Conservation (phyloP, 2,797 vertebrate species). For the Coccyzus lansbergi region DNA sequence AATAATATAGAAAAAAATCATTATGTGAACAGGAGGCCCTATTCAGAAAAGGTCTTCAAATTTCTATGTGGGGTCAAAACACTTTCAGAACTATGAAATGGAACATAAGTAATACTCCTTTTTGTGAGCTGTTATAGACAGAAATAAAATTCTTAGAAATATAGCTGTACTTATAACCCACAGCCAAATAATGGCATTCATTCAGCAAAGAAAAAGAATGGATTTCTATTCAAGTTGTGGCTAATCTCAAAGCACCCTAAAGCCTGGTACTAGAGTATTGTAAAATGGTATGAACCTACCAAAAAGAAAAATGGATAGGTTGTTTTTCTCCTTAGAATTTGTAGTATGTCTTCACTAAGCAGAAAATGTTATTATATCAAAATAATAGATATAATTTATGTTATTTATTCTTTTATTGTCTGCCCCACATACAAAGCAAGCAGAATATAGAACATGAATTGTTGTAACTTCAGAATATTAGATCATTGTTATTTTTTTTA, state of each 20-base stretch:
- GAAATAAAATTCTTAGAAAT: constrained; percentile 68
- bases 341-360: neutral
- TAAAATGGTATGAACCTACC: constrained; percentile 20
- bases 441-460: neutral
- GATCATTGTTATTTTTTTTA: neutral
- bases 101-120: constrained; percentile 64
- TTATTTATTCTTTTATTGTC: neutral
- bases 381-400: neutral
- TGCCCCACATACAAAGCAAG: accelerated
- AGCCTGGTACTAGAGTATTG: neutral
- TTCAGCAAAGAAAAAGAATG: constrained; percentile 56
- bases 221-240: constrained; percentile 59
- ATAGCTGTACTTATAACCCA: constrained; percentile 43
- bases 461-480: neutral
- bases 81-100: constrained; percentile 57
- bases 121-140: constrained; percentile 41
- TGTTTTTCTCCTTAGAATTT: neutral
- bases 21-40: constrained; percentile 55
- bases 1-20: constrained; percentile 55
- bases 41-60: constrained; percentile 65
- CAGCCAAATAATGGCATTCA: constrained; percentile 59
- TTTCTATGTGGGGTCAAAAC: constrained; percentile 67
- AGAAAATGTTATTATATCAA: neutral
- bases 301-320: neutral
- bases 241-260: constrained; percentile 36